phyloP scores from a whole-genome alignment of 2,113 vertebrate species.

The Megatriorchis doriae region DNA sequence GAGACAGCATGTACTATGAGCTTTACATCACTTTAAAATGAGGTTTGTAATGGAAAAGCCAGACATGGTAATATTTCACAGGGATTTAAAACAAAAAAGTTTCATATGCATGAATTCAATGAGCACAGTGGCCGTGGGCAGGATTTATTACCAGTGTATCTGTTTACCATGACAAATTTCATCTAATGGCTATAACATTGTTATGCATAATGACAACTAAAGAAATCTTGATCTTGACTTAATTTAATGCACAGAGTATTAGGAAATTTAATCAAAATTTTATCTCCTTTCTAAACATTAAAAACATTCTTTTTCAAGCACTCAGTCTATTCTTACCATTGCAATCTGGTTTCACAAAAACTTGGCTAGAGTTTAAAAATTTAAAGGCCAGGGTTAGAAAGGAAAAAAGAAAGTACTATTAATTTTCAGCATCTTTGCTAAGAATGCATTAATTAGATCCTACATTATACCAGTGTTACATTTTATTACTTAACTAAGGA shows the following conservation, averaged over 20 bases:
- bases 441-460: conserved; percentile 28
- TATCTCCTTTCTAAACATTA: neutral
- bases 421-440: conserved; percentile 1
- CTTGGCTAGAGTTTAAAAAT: conserved; percentile 36
- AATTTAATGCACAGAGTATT: neutral
- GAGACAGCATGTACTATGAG: neutral
- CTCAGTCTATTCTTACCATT: conserved; percentile 30
- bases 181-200: neutral
- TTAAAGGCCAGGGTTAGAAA: conserved; percentile 34
- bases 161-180: neutral
- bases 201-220: neutral
- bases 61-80: neutral
- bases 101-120: conserved; percentile 17
- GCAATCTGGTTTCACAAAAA: conserved; percentile 53
- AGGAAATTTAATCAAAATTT: neutral
- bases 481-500: neutral
- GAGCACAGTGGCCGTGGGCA: neutral
- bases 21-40: neutral
- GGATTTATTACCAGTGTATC: neutral
- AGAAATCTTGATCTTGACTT: neutral
- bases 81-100: neutral
- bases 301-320: conserved; percentile 13
- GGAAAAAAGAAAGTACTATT: conserved; percentile 1
- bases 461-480: neutral
- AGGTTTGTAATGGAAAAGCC: neutral